phyloP scores from a whole-genome alignment of 2,888 invertebrate genomes.

The Drosophila pseudotakahashii region DNA sequence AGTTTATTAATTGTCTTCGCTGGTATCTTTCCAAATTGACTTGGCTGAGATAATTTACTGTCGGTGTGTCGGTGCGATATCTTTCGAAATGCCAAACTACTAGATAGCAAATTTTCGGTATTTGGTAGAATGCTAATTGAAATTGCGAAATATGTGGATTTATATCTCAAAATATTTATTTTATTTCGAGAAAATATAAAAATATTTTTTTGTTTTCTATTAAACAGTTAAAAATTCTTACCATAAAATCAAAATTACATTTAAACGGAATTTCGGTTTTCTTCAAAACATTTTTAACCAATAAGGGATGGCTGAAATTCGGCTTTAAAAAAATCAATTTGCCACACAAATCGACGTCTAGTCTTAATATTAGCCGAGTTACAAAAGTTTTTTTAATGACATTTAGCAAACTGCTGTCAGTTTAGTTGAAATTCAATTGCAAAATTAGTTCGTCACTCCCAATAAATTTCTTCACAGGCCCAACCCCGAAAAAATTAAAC shows the following conservation, averaged over 20 bases:
- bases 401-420: neutral
- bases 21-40: conserved; percentile 38
- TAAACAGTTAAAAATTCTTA: no score
- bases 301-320: no score
- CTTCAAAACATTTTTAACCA: no score
- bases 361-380: no score
- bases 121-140: conserved; percentile 13
- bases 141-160: neutral
- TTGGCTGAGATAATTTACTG: conserved; percentile 35
- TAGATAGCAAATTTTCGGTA: conserved; percentile 20
- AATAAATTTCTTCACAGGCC: neutral
- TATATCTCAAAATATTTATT: no score
- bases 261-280: no score
- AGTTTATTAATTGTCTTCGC: conserved; percentile 41
- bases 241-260: no score
- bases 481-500: conserved; percentile 2
- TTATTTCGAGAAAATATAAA: no score
- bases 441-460: conserved; percentile 3
- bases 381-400: neutral
- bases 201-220: no score
- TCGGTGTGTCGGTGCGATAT: conserved; percentile 26
- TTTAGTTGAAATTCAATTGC: conserved; percentile 13
- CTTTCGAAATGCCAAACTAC: conserved; percentile 36
- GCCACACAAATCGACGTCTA: no score
- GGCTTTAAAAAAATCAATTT: no score